Evolutionary conservation across 2,113 vertebrate genomes (phyloP), one percentile per base, ranked within the genome.

Genomic region (Pycnonotus jocosus): DNA sequence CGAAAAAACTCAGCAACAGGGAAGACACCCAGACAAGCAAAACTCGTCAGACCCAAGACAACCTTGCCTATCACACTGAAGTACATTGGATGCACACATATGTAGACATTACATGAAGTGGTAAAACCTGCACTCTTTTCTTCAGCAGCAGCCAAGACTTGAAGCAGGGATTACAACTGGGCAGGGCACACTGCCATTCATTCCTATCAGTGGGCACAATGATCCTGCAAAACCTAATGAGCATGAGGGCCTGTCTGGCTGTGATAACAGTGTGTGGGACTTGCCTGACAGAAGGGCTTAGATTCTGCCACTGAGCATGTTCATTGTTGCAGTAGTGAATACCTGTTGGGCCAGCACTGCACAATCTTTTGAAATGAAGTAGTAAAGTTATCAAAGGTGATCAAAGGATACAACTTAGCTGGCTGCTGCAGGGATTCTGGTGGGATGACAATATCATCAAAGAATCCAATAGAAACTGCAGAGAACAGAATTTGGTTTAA

Each of bases 401-500:
- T 88, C 88, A 97, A 92, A 98, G 99, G 99, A 99, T 99, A 99
- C 99, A 99, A 99, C 89, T 99, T 99, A 51, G 98, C 98, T 17
- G 99, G 99, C 95, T 99, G 99, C 88, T 99, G 99, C 86, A 99
- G 98, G 2, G 99, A 99, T 97, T 99, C 99, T 0, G 99, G 99
- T 17, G 99, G 99, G 69, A 99, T 99, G 91, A 99, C 96, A 78
- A 99, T 99, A 97, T 99, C 99, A 12, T 99, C 99, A 33, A 99
- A 99, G 98, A 99, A 99, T 79, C 99, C 99, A 86, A 99, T 98
- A 20, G 98, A 99, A 96, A 99, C 99, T 99, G 97, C 1, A 22
- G 95, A 93, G 66, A 80, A 65, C 86, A 88, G 19, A 71, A 88
- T 53, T 7, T 28, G 76, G 66, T 93, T 62, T n/a, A n/a, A 86